These are phyloP conservation scores for Scolopax mira DNA, from an alignment of 2,113 vertebrate genomes.

Conservation along the genomic window DNA sequence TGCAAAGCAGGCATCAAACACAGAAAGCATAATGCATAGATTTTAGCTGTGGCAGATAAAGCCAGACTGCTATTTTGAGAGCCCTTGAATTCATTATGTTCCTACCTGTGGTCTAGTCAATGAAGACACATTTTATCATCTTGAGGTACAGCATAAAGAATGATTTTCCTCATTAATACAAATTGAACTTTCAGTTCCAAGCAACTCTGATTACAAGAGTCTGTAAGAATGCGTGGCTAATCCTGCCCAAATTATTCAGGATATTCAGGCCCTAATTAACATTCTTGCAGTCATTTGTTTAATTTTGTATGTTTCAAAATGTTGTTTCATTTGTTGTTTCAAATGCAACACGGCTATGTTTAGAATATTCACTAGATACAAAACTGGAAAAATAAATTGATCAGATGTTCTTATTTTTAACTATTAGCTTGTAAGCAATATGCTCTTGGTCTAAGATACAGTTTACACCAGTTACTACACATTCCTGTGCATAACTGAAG, in stretches of 20 bases:
- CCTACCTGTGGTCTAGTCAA: neutral
- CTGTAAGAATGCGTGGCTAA: neutral
- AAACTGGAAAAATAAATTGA: neutral
- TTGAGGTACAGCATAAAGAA: neutral
- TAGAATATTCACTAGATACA: neutral
- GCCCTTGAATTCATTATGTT: neutral
- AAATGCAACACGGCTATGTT: neutral
- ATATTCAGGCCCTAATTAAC: neutral
- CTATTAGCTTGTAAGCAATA: neutral
- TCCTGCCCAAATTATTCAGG: neutral
- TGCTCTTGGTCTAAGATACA: neutral
- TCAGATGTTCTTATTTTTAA: neutral
- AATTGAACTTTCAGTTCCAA: neutral
- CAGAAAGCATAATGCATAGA: neutral
- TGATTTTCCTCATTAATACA: conserved; percentile 29
- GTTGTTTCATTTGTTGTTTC: neutral
- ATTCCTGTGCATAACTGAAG: neutral
- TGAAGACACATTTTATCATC: neutral
- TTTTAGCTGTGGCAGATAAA: neutral
- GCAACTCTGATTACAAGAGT: neutral
- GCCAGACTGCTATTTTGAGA: neutral
- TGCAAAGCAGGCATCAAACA: neutral
- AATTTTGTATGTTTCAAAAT: neutral
- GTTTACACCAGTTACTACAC: neutral
- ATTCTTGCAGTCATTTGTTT: neutral